A percentile compares a stretch with the other conserved stretches of the same genome.
These are phyloP conservation scores for Syngnathus rostellatus DNA, from an alignment of 2,797 vertebrate species.

Conservation along the genomic window DNA sequence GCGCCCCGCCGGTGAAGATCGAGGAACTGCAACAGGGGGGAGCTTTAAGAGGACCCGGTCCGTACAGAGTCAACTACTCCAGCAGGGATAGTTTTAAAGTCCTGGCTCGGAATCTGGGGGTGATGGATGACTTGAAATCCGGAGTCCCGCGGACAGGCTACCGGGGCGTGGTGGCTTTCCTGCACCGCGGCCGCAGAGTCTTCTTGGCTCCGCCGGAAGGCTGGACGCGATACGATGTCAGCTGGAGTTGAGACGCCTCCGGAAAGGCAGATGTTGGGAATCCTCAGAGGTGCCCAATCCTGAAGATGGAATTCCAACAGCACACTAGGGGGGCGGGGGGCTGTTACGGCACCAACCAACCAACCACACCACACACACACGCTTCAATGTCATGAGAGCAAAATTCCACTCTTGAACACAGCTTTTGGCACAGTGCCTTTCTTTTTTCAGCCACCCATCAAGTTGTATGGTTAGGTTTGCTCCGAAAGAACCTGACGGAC, in stretches of 20 bases:
- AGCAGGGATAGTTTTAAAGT: slow-evolving; percentile 86
- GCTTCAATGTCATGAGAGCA: slow-evolving; percentile 2
- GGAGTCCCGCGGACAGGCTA: slow-evolving; percentile 91
- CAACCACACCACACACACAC: not conserved
- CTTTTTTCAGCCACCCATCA: slow-evolving; percentile 24
- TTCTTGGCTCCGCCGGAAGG: slow-evolving; percentile 80
- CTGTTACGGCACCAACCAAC: too few relatives aligned
- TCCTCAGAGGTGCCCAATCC: slow-evolving; percentile 17
- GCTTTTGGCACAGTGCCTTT: slow-evolving; percentile 46
- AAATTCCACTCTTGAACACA: slow-evolving; percentile 21
- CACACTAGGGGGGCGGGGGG: not conserved
- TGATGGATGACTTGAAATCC: slow-evolving; percentile 95
- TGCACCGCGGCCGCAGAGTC: slow-evolving; percentile 81
- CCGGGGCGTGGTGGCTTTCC: slow-evolving; percentile 82
- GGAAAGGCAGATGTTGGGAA: slow-evolving; percentile 15
- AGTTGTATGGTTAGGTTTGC: not conserved
- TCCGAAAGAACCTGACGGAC: too few relatives aligned
- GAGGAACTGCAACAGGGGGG: slow-evolving; percentile 77
- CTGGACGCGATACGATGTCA: slow-evolving; percentile 84
- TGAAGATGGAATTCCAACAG: slow-evolving; percentile 14
- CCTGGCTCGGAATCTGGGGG: slow-evolving; percentile 79
- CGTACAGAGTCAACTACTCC: slow-evolving; percentile 81
- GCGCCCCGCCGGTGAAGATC: slow-evolving; percentile 67
- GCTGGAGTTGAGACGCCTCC: slow-evolving; percentile 78
- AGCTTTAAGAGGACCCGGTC: slow-evolving; percentile 57